Percentiles rank a stretch among this genome's conserved stretches.
Conservation (phyloP, 2,113 vertebrate genomes). For the Acanthisitta chloris region DNA sequence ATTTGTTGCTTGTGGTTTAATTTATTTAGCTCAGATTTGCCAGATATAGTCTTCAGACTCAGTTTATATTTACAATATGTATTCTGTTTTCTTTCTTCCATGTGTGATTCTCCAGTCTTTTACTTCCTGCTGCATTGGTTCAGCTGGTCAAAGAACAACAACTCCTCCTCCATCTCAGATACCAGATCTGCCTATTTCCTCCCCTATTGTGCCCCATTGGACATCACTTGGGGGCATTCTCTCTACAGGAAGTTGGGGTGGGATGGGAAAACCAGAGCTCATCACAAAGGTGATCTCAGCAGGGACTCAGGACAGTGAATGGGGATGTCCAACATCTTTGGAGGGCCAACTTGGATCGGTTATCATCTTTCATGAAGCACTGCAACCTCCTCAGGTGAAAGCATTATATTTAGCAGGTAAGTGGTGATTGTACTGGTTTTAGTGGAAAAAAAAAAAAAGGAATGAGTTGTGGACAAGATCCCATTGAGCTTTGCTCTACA, state of each 20-base stretch:
- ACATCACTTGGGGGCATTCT: constrained; percentile 89
- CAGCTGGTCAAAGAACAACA: constrained; percentile 94
- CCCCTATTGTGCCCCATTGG: constrained; percentile 78
- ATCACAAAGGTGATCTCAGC: constrained; percentile 94
- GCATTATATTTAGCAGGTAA: constrained; percentile 89
- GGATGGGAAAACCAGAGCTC: constrained; percentile 84
- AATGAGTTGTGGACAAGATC: not conserved
- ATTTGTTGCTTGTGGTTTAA: not conserved
- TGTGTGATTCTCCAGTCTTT: constrained; percentile 79
- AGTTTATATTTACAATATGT: not conserved
- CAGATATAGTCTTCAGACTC: not conserved
- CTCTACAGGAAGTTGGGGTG: constrained; percentile 84
- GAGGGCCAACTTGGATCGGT: constrained; percentile 94
- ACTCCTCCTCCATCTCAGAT: constrained; percentile 97
- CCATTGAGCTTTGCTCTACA: not conserved
- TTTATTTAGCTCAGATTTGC: not conserved
- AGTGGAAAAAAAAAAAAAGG: not conserved
- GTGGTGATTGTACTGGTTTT: not conserved
- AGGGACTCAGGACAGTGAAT: constrained; percentile 96
- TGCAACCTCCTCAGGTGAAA: constrained; percentile 88
- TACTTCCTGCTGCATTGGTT: constrained; percentile 94
- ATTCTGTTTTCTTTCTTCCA: constrained; percentile 1
- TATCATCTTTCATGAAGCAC: constrained; percentile 88
- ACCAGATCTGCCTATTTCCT: constrained; percentile 89
- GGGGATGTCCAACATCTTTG: constrained; percentile 95